These are phyloP conservation scores for Eidolon dupreanum DNA, from an alignment of 2,797 vertebrate genomes.

Conservation along the genomic window DNA sequence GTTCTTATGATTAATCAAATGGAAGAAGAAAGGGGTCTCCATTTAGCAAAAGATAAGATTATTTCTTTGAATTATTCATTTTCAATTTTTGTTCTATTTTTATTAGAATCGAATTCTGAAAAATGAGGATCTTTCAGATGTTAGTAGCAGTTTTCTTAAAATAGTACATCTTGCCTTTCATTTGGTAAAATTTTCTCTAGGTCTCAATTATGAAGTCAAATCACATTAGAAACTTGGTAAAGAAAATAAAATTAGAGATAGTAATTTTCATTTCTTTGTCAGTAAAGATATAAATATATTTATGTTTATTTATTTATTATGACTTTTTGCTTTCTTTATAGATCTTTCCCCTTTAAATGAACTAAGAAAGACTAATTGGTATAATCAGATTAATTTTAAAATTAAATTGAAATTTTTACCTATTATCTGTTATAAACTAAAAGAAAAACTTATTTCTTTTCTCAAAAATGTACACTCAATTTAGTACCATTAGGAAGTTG, in stretches of 20 bases:
- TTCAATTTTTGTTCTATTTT: conserved; percentile 62
- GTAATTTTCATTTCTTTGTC: neutral
- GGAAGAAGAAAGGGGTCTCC: neutral
- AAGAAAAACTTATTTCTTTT: neutral
- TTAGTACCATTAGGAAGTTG: neutral
- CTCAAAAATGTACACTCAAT: neutral
- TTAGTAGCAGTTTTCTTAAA: conserved; percentile 40
- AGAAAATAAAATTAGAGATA: neutral
- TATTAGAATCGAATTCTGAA: conserved; percentile 46
- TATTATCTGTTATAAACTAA: conserved; percentile 4
- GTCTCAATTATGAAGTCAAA: conserved; percentile 6
- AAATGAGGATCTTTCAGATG: conserved; percentile 4
- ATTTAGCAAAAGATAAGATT: neutral
- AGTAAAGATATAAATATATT: neutral
- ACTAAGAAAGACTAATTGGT: neutral
- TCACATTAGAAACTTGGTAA: conserved; percentile 35
- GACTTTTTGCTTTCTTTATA: neutral
- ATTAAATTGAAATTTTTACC: neutral
- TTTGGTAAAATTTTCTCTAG: conserved; percentile 44
- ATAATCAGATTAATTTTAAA: conserved; percentile 5
- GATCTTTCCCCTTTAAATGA: neutral
- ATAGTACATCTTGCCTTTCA: conserved; percentile 26
- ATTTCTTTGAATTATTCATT: conserved; percentile 66
- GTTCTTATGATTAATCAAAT: conserved; percentile 30
- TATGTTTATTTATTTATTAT: neutral